Evolutionary conservation across 2,797 vertebrate genomes (phyloP).

Genomic region (Kryptopterus vitreolus): DNA sequence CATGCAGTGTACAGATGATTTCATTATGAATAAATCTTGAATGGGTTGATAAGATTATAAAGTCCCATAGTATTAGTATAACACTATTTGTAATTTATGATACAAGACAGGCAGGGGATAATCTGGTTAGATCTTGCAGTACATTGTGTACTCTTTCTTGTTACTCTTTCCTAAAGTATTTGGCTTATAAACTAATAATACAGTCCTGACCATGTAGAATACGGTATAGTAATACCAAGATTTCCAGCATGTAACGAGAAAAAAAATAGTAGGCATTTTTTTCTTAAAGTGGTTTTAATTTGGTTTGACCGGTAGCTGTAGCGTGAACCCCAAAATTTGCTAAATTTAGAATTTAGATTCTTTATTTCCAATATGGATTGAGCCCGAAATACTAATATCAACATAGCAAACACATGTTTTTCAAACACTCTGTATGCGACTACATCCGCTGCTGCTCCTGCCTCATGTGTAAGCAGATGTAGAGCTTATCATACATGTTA

Average conservation of each 20-base stretch:
- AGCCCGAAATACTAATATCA: neutral
- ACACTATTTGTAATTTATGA: neutral
- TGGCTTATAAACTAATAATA: neutral
- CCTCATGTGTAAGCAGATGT: neutral
- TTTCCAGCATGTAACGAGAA: neutral
- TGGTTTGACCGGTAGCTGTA: neutral
- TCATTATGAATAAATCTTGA: neutral
- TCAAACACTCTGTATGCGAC: neutral
- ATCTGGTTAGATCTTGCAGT: constrained; percentile 1
- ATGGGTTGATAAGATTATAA: neutral
- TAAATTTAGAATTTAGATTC: neutral
- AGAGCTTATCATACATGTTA: neutral
- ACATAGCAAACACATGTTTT: neutral
- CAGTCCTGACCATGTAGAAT: neutral
- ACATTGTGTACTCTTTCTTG: too few species aligned
- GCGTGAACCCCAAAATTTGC: neutral
- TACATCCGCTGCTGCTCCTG: neutral
- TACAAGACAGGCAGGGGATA: neutral
- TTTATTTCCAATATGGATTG: neutral
- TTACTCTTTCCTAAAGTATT: too few species aligned
- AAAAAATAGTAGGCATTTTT: too few species aligned
- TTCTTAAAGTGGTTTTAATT: neutral
- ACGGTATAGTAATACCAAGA: neutral
- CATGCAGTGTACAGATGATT: neutral
- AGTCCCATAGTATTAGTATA: neutral